A percentile compares a stretch with the other conserved stretches of the same genome.
Evolutionary conservation across 2,888 invertebrate genomes (phyloP).

Genomic region (Chromoteleia sp.): DNA sequence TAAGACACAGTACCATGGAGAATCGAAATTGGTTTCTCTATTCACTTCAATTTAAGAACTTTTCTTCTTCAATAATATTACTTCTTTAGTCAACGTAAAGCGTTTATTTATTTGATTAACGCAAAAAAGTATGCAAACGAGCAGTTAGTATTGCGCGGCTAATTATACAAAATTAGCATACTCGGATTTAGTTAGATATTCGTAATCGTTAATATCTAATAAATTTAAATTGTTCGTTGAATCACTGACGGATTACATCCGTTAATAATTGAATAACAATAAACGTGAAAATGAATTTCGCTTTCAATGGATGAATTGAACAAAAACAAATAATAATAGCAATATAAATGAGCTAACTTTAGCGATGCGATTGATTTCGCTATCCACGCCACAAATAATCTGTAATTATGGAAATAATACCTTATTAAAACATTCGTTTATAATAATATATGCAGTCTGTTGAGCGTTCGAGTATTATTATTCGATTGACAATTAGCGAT

Average conservation of each 20-base stretch:
- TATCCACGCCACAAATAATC: no score
- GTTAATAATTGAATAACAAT: slow-evolving; percentile 5
- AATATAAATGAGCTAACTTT: background rate
- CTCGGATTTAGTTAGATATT: no score
- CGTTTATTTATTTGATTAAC: no score
- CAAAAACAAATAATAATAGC: slow-evolving; percentile 2
- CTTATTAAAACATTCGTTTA: background rate
- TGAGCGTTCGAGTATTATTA: background rate
- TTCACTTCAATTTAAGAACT: no score
- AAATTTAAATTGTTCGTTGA: background rate
- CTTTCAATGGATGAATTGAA: background rate
- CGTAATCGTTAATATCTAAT: background rate
- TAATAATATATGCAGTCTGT: no score
- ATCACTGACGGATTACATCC: background rate
- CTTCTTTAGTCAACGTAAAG: no score
- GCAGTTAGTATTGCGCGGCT: no score
- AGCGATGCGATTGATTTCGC: background rate
- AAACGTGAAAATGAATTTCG: background rate
- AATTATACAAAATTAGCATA: no score
- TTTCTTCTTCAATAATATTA: no score
- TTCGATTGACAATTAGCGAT: background rate
- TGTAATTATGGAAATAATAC: background rate
- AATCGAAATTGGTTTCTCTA: no score
- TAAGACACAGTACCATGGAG: no score
- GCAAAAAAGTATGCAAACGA: no score